Conservation (phyloP, 2,888 invertebrate genomes). For the Thereva unica region DNA sequence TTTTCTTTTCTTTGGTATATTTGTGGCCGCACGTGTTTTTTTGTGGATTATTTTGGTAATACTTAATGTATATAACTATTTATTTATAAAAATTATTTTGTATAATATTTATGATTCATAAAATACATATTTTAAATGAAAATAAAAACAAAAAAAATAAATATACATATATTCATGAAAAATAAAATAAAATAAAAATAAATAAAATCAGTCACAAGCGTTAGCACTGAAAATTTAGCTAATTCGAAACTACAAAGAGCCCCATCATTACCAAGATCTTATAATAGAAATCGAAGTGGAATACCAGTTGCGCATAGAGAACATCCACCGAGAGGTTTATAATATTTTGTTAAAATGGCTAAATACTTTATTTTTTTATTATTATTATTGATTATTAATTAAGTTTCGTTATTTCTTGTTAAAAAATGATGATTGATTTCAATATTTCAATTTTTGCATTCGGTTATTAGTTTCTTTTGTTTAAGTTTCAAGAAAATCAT, state of each 20-base stretch:
- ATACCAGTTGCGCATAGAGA: constrained; percentile 60
- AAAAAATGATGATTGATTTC: too few relatives aligned
- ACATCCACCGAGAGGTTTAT: constrained; percentile 47
- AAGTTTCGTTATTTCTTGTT: not conserved
- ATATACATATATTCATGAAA: too few relatives aligned
- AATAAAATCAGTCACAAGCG: constrained; percentile 43
- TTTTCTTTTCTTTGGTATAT: constrained; percentile 33
- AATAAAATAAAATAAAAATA: constrained; percentile 8
- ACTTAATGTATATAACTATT: constrained; percentile 2
- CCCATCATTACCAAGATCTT: constrained; percentile 65
- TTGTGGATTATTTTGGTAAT: constrained; percentile 26
- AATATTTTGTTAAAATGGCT: constrained; percentile 17
- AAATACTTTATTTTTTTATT: constrained; percentile 20
- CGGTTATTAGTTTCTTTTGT: too few relatives aligned
- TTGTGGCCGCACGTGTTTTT: constrained; percentile 42
- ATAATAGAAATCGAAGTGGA: constrained; percentile 63
- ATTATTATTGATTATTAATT: too few relatives aligned
- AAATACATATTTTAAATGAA: too few relatives aligned
- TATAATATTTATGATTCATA: too few relatives aligned
- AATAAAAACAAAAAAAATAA: too few relatives aligned
- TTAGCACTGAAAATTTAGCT: constrained; percentile 66
- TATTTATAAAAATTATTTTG: not conserved
- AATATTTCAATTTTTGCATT: too few relatives aligned
- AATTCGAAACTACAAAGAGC: constrained; percentile 61
- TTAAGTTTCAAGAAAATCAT: too few relatives aligned